Base-by-base conservation (phyloP, 2,888 invertebrate species). In the Geotrupes spiniger region DNA sequence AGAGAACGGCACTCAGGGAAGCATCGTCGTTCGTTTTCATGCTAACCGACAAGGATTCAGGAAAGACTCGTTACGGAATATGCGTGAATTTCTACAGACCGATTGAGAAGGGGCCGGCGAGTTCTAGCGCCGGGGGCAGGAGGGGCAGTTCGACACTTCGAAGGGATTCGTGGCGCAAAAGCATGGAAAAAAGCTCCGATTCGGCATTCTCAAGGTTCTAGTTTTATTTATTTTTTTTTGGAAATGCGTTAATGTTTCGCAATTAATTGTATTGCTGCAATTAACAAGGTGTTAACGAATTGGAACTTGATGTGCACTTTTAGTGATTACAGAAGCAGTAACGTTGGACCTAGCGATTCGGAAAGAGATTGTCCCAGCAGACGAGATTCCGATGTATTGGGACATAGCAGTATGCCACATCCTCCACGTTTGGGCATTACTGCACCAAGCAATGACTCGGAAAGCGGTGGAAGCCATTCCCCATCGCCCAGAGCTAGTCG, bases 61-160 rank as follows among this genome's bases (percentile, higher is more conserved):
- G 88, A 27, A 89, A 89, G 75, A 90, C 91, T 9, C 84, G 95
- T 17, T 99, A 90, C 72, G 99, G 99, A 28, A 91, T 98, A 58
- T 99, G 99, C 75, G 91, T 98, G 49, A 99, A 99, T 75, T 99
- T 99, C 76, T 97, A 95, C 76, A 84, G 97, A 41, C 91, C 94
- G 4, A 85, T 94, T 60, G 92, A 92, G 70, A 82, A 84, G 51
- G 63, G 71, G 42, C 69, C 64, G 28, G 65, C 61, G 15, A 60
- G 57, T 14, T 55, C 58, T 59, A 54, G 66, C 52, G 51, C 70
- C 64, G 65, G 61, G 66, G 60, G 74, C 45, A 70, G 72, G 12
- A 64, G 77, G 42, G 74, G 74, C 38, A 78, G 78, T 62, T 78
- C 81, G 10, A 82, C 80, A 36, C 79, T 90, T 56, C 82, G 91